Evolutionary conservation across 2,888 invertebrate genomes (phyloP).

Genomic region (Tanytarsus gracilentus): DNA sequence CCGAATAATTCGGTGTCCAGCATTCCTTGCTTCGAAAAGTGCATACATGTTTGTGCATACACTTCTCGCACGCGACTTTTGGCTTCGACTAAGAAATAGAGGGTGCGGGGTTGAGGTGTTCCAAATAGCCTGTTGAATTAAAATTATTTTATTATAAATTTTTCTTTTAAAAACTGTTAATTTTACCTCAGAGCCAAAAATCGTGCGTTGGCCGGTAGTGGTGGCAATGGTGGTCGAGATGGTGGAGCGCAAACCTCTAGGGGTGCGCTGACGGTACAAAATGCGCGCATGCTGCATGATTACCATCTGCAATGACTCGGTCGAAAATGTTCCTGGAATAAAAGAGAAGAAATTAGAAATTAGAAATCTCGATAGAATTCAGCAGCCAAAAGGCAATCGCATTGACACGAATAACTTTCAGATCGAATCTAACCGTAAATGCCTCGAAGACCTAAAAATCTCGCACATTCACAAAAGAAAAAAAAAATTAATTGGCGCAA

Average conservation of each 20-base stretch:
- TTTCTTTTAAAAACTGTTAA: neutral
- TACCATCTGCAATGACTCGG: conserved; percentile 43
- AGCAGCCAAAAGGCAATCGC: too few species aligned
- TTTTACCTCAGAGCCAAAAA: conserved; percentile 49
- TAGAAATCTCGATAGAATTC: too few species aligned
- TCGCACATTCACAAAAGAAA: too few species aligned
- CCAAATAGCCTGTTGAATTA: conserved; percentile 39
- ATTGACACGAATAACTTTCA: too few species aligned
- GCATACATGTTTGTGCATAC: conserved; percentile 69
- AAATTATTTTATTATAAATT: neutral
- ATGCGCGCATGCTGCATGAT: conserved; percentile 56
- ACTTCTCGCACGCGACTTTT: conserved; percentile 75
- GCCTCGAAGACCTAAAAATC: too few species aligned
- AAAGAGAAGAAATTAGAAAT: conserved; percentile 24
- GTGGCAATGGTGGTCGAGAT: conserved; percentile 46
- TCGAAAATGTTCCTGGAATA: conserved; percentile 42
- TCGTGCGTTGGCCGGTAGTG: conserved; percentile 51
- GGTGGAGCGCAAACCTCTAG: conserved; percentile 65
- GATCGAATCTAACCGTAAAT: too few species aligned
- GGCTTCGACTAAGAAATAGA: conserved; percentile 54
- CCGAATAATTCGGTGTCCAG: conserved; percentile 76
- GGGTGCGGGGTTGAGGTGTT: conserved; percentile 42
- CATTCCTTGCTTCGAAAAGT: conserved; percentile 71
- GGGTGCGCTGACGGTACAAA: conserved; percentile 74
- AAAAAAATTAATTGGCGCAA: too few species aligned